Conservation (phyloP, 2,113 vertebrate genomes). For the Leptosomus discolor region DNA sequence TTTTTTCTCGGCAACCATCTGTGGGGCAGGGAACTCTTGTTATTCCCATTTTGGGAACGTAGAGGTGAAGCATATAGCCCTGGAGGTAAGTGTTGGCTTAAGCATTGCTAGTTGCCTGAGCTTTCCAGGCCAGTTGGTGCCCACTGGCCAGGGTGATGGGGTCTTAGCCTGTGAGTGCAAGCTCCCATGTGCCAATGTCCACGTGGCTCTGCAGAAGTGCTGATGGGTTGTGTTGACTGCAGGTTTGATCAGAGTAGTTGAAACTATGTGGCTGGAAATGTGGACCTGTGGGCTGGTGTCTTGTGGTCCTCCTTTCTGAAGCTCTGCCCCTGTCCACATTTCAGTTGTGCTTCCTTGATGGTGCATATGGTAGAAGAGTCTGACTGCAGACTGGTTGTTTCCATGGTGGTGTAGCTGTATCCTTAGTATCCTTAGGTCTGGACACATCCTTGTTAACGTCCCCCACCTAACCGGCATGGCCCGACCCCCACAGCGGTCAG, state of each 20-base stretch:
- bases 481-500: not conserved
- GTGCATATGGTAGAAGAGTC: not conserved
- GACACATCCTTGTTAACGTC: not conserved
- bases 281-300: not conserved
- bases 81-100: not conserved
- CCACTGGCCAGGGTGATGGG: not conserved
- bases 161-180: not conserved
- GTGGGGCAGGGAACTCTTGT: not conserved
- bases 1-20: not conserved
- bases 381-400: not conserved
- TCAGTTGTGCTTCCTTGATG: not conserved
- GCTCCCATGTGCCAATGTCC: not conserved
- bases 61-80: not conserved
- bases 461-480: not conserved
- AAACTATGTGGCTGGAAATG: not conserved
- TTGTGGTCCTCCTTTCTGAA: not conserved
- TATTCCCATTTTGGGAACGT: not conserved
- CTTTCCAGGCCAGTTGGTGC: not conserved
- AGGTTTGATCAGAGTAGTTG: not conserved
- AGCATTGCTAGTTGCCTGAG: not conserved
- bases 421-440: not conserved
- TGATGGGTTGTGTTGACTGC: not conserved
- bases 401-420: not conserved
- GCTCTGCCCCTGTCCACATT: fast-evolving
- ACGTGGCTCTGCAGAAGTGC: fast-evolving